Evolutionary conservation across 2,113 vertebrate genomes (phyloP).

Genomic region (Labrus mixtus): DNA sequence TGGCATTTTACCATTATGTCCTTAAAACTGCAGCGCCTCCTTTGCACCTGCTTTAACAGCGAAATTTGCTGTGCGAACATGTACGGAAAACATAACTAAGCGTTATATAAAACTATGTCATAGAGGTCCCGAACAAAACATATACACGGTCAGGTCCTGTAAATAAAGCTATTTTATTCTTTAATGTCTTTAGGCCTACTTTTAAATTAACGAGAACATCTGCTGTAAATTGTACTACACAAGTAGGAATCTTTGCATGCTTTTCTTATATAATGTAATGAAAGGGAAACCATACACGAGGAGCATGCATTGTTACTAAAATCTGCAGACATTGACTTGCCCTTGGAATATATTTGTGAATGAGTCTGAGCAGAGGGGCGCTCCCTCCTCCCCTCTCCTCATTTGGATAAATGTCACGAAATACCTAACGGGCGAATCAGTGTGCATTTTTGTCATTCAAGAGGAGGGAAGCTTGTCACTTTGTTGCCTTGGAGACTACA

Average conservation of each 20-base stretch:
- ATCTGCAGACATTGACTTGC: constrained; percentile 50
- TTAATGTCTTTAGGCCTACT: neutral
- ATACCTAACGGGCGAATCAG: constrained; percentile 35
- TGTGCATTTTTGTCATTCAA: constrained; percentile 56
- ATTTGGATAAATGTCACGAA: constrained; percentile 65
- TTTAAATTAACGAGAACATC: neutral
- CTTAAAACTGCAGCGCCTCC: neutral
- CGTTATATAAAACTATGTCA: constrained; percentile 17
- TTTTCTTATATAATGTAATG: neutral
- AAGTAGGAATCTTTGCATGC: neutral
- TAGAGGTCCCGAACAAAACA: neutral
- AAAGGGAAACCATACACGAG: neutral
- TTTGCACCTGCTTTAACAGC: constrained; percentile 38
- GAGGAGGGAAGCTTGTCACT: constrained; percentile 49
- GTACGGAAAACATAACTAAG: constrained; percentile 18
- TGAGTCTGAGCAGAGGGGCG: constrained; percentile 33
- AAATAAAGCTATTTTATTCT: neutral
- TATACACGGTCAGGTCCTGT: neutral
- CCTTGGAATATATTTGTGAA: constrained; percentile 76
- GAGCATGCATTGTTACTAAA: constrained; percentile 48
- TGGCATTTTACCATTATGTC: neutral
- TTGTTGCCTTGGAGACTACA: constrained; percentile 75
- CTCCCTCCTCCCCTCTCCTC: constrained; percentile 21
- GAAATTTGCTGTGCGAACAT: constrained; percentile 31
- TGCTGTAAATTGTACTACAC: neutral